Conservation (phyloP, 2,797 vertebrate genomes). For the Hephaestus fuliginosus region DNA sequence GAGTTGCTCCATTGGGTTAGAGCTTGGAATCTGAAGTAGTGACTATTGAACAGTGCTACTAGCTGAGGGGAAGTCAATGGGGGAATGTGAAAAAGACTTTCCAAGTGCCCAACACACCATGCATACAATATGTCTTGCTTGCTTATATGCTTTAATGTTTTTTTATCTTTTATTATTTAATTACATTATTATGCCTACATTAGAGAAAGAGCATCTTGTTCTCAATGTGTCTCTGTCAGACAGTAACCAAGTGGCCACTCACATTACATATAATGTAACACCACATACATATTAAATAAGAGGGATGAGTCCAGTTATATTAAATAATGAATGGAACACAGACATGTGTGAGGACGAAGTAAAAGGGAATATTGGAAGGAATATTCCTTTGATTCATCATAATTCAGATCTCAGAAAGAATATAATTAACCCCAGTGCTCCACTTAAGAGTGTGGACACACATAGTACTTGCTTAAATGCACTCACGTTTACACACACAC, state of each 20-base stretch:
- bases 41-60: too few species aligned
- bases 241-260: background rate
- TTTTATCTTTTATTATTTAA: background rate
- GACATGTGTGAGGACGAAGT: background rate
- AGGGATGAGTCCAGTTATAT: background rate
- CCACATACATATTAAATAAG: background rate
- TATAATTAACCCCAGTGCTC: slow-evolving; percentile 11
- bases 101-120: background rate
- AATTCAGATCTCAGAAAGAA: slow-evolving; percentile 23
- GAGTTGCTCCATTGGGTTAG: background rate
- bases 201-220: too few species aligned
- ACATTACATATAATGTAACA: background rate
- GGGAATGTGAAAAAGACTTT: background rate
- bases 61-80: background rate
- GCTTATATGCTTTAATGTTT: background rate
- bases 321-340: slow-evolving; percentile 15
- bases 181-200: too few species aligned
- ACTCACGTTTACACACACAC: background rate
- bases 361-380: background rate
- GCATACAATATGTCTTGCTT: background rate
- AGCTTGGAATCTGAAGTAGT: background rate
- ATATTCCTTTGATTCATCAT: slow-evolving; percentile 28
- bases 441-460: slow-evolving; percentile 13
- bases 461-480: background rate
- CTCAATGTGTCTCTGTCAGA: background rate